These are phyloP conservation scores for Terrapene triunguis DNA, from an alignment of 2,113 vertebrate species.

Conservation along the genomic window DNA sequence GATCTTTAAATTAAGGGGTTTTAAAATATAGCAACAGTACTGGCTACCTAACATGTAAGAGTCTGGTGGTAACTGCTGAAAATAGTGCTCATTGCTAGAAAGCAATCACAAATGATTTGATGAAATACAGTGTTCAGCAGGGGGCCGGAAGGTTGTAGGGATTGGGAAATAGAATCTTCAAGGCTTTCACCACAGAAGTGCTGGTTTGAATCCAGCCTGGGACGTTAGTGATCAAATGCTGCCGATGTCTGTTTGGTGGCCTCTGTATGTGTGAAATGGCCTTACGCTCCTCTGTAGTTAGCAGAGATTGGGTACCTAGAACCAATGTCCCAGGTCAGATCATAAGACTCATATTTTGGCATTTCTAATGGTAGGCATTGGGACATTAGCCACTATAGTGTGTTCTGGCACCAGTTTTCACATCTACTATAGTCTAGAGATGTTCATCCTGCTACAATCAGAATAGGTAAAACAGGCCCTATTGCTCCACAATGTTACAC, in stretches of 20 bases:
- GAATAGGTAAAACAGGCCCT: rapidly evolving
- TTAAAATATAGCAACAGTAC: constrained; percentile 45
- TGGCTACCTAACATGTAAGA: constrained; percentile 40
- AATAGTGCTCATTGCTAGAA: background rate
- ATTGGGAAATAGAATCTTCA: background rate
- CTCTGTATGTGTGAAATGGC: background rate
- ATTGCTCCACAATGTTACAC: rapidly evolving
- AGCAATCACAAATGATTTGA: background rate
- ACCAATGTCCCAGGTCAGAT: background rate
- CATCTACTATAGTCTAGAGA: rapidly evolving
- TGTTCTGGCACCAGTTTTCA: rapidly evolving
- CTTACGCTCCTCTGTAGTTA: background rate
- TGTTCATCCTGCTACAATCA: rapidly evolving
- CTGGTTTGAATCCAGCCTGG: background rate
- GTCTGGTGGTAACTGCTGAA: constrained; percentile 49
- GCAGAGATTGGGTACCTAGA: background rate
- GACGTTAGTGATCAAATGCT: background rate
- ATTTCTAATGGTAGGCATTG: background rate
- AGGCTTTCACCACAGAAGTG: background rate
- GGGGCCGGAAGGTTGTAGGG: background rate
- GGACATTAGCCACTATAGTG: background rate
- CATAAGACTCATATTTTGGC: background rate
- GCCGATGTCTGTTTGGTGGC: background rate
- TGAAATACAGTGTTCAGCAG: background rate
- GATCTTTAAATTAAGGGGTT: constrained; percentile 50